phyloP scores from a whole-genome alignment of 2,797 vertebrate genomes.

The Coregonus suidteri region DNA sequence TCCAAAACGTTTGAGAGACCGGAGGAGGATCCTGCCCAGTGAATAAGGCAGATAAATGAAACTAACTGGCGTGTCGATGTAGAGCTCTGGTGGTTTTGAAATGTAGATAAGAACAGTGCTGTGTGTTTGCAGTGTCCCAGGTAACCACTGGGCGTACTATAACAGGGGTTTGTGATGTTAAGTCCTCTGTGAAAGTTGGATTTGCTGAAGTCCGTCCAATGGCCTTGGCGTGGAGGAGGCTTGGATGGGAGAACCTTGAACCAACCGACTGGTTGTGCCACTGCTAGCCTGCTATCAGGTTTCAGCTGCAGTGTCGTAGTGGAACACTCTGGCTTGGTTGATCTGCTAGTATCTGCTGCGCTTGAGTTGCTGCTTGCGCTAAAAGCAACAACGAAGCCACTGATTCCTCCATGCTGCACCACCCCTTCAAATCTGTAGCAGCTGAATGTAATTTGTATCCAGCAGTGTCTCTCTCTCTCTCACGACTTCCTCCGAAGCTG shows the following conservation, averaged over 20 bases:
- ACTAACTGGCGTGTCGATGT: neutral
- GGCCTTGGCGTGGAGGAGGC: neutral
- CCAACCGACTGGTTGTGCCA: neutral
- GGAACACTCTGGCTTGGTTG: neutral
- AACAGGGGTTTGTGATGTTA: neutral
- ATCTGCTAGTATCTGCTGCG: neutral
- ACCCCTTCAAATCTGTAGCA: slow-evolving; percentile 15
- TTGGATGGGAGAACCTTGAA: neutral
- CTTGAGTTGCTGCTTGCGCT: neutral
- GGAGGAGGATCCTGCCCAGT: neutral
- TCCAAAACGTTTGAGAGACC: slow-evolving; percentile 21
- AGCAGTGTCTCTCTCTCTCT: slow-evolving; percentile 1
- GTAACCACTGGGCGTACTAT: neutral
- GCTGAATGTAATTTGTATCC: slow-evolving; percentile 31
- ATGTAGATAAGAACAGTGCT: neutral
- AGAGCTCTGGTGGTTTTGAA: neutral
- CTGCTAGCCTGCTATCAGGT: neutral
- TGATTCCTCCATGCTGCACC: neutral
- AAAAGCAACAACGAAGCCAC: neutral
- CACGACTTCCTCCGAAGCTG: too few relatives aligned
- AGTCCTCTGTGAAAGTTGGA: neutral
- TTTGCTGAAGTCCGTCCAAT: neutral
- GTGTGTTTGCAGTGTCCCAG: slow-evolving; percentile 17
- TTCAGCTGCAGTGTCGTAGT: neutral
- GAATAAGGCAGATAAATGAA: neutral